Conservation (phyloP, 2,888 invertebrate genomes). For the Harpalus rufipes region DNA sequence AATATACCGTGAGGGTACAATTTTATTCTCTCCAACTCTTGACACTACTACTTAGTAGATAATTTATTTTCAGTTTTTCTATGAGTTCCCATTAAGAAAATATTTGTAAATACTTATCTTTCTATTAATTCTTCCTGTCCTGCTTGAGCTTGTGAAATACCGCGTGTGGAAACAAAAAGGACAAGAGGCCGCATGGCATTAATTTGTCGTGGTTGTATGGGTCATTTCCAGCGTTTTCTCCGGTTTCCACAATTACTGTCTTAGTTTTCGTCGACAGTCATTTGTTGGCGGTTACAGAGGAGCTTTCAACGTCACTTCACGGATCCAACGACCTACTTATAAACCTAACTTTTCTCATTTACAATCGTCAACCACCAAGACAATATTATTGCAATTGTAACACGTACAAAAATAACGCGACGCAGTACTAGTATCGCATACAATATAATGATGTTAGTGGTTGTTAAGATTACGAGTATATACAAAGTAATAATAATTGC, state of each 20-base stretch:
- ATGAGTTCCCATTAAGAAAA: too few species aligned
- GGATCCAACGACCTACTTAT: neutral
- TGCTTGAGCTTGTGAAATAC: neutral
- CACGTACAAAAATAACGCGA: too few species aligned
- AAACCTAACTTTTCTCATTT: neutral
- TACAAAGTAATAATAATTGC: too few species aligned
- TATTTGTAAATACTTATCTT: too few species aligned
- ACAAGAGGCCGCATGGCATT: neutral
- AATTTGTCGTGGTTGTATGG: neutral
- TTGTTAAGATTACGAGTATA: too few species aligned
- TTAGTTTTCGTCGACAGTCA: neutral
- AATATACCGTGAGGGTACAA: too few species aligned
- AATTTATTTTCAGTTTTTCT: too few species aligned
- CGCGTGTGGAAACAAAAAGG: neutral
- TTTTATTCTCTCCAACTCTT: too few species aligned
- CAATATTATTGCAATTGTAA: too few species aligned
- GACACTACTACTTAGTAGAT: too few species aligned
- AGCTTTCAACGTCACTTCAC: neutral
- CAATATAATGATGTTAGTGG: too few species aligned
- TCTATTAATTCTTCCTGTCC: neutral
- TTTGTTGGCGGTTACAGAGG: neutral
- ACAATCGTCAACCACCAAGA: neutral
- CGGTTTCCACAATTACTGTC: neutral
- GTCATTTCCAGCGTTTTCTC: slow-evolving; percentile 1
- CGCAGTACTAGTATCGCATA: too few species aligned